Conservation (phyloP, 2,113 vertebrate species). For the Melospiza melodia region DNA sequence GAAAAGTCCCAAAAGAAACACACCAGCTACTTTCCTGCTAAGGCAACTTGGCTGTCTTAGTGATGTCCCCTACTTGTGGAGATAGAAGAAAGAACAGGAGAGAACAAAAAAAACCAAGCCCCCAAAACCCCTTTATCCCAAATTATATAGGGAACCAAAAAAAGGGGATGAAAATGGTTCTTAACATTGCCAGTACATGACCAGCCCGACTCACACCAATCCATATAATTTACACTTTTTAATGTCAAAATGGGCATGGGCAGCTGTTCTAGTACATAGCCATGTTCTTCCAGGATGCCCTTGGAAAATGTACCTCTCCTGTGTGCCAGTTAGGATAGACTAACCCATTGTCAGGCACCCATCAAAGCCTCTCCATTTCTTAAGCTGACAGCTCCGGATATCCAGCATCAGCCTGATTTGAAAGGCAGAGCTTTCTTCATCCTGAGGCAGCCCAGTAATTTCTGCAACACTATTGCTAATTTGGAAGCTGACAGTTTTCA, state of each 20-base stretch:
- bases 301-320: not conserved
- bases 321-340: not conserved
- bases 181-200: not conserved
- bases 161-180: not conserved
- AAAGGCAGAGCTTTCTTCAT: conserved; percentile 18
- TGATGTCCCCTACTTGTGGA: not conserved
- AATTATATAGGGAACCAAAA: not conserved
- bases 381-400: not conserved
- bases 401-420: not conserved
- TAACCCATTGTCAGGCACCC: not conserved
- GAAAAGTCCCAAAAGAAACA: not conserved
- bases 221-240: not conserved
- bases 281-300: not conserved
- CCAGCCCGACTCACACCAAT: not conserved
- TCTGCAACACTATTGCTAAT: not conserved
- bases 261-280: not conserved
- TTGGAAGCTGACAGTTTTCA: conserved; percentile 11
- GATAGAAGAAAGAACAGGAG: not conserved
- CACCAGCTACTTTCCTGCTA: not conserved
- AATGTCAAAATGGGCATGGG: not conserved
- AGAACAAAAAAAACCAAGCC: not conserved
- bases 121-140: not conserved
- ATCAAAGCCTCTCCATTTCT: not conserved
- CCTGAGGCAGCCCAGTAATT: conserved; percentile 2
- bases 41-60: not conserved